These are phyloP conservation scores for Mimachlamys varia DNA, from an alignment of 2,888 invertebrate species.

Conservation along the genomic window DNA sequence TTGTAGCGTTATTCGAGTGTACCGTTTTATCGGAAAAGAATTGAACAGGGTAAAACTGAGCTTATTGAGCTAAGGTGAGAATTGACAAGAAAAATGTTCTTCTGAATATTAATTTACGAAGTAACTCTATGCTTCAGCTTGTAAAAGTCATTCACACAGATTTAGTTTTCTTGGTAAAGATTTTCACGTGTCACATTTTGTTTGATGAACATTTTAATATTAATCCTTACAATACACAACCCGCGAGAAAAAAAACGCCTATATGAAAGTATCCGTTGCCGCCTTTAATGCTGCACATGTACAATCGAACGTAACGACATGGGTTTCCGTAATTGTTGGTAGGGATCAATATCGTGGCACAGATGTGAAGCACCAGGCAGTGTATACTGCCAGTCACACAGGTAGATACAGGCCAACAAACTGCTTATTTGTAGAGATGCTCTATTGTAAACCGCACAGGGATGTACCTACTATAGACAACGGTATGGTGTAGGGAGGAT, in stretches of 20 bases:
- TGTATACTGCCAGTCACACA: not conserved
- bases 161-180: not conserved
- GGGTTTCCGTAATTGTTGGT: constrained; percentile 5
- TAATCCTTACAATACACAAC: not conserved
- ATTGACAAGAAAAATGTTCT: too few species aligned
- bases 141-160: not conserved
- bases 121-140: not conserved
- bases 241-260: not conserved
- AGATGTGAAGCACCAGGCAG: not conserved
- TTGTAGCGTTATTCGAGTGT: too few species aligned
- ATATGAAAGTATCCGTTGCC: not conserved
- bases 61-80: too few species aligned
- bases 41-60: too few species aligned
- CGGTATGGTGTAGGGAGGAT: not conserved
- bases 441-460: not conserved
- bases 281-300: not conserved
- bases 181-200: constrained; percentile 8
- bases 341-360: not conserved
- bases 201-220: not conserved
- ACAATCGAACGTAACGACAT: constrained; percentile 23
- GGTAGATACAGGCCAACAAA: not conserved
- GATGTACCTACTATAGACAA: not conserved
- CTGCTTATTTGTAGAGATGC: not conserved
- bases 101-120: not conserved
- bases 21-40: too few species aligned